Percentiles rank a stretch among this genome's conserved stretches.
These are phyloP conservation scores for Clinocottus analis DNA, from an alignment of 2,113 vertebrate genomes.

Conservation along the genomic window DNA sequence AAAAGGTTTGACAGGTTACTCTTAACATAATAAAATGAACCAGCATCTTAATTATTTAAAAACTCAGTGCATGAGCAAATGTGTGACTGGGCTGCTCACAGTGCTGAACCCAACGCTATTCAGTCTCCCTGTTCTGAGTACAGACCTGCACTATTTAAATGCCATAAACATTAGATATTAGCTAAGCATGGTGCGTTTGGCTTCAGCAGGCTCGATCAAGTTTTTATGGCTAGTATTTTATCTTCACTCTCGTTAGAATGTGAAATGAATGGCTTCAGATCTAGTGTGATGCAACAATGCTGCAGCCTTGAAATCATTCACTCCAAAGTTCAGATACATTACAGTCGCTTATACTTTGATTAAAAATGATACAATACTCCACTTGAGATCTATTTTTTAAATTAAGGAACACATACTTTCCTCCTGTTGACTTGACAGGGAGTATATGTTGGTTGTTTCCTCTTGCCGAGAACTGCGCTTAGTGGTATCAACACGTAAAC, in stretches of 20 bases:
- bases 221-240: constrained; percentile 15
- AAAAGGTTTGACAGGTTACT: neutral
- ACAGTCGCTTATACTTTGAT: constrained; percentile 29
- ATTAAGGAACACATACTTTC: constrained; percentile 13
- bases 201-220: constrained; percentile 11
- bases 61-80: neutral
- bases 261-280: constrained; percentile 31
- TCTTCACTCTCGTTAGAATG: constrained; percentile 10
- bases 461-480: neutral
- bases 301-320: constrained; percentile 42
- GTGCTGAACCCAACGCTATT: neutral
- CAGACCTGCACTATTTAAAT: constrained; percentile 4
- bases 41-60: neutral
- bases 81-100: neutral
- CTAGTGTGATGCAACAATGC: constrained; percentile 45
- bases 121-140: neutral
- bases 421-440: constrained; percentile 14
- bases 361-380: neutral
- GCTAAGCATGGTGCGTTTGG: constrained; percentile 20
- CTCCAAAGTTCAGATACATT: constrained; percentile 30
- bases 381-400: neutral
- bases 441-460: neutral
- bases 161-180: constrained; percentile 13
- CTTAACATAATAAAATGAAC: neutral
- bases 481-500: neutral